Evolutionary conservation across 2,888 invertebrate species (phyloP).

Genomic region (Leptinotarsa haldemani): DNA sequence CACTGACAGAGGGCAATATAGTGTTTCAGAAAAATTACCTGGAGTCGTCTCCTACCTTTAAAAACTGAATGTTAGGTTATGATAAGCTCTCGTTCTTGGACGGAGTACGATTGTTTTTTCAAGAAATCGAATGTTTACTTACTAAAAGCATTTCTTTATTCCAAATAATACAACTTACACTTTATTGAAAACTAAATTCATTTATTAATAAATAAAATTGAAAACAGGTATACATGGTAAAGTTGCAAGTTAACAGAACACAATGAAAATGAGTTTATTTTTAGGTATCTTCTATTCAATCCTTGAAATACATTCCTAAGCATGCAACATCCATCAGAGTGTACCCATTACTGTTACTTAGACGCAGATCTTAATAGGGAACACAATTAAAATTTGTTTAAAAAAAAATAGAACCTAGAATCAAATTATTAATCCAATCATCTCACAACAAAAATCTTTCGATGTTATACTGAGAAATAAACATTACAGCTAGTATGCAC

Average conservation of each 20-base stretch:
- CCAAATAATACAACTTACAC: background rate
- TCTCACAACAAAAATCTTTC: slow-evolving; percentile 23
- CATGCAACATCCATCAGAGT: background rate
- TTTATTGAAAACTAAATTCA: slow-evolving; percentile 8
- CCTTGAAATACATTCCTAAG: background rate
- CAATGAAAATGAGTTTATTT: background rate
- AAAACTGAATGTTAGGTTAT: no score
- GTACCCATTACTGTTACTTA: background rate
- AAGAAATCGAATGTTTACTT: no score
- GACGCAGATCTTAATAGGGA: slow-evolving; percentile 3
- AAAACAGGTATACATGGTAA: slow-evolving; percentile 1
- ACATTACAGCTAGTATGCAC: slow-evolving; percentile 39
- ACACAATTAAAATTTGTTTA: slow-evolving; percentile 4
- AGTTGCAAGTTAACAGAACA: background rate
- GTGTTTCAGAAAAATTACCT: no score
- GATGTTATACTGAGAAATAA: slow-evolving; percentile 36
- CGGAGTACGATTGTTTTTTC: no score
- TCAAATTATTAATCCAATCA: background rate
- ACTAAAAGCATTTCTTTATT: no score
- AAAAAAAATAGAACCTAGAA: background rate
- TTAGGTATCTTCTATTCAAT: background rate
- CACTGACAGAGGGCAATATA: no score
- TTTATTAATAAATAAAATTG: slow-evolving; percentile 8
- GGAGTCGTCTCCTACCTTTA: no score
- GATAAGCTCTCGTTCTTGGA: no score